phyloP scores from a whole-genome alignment of 2,888 invertebrate genomes.

The Zaprionus obscuricornis region DNA sequence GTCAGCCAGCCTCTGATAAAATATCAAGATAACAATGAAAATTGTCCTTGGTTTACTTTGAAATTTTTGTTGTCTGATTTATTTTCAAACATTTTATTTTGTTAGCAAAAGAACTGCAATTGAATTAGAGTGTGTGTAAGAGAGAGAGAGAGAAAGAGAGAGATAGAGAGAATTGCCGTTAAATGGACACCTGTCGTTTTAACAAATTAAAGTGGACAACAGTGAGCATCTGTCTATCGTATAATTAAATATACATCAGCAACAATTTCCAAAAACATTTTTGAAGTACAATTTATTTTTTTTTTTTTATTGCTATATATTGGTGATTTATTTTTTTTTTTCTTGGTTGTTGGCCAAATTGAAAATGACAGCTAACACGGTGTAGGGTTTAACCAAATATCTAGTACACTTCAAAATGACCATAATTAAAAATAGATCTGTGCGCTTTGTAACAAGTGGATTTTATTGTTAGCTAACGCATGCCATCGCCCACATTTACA shows the following conservation, averaged over 20 bases:
- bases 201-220: conserved; percentile 41
- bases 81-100: background rate
- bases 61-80: too few species aligned
- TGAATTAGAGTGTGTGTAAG: too few species aligned
- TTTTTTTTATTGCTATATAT: too few species aligned
- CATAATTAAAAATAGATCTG: conserved; percentile 76
- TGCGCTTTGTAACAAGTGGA: conserved; percentile 57
- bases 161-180: too few species aligned
- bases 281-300: too few species aligned
- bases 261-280: conserved; percentile 38
- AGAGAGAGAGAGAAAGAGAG: too few species aligned
- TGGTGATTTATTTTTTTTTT: too few species aligned
- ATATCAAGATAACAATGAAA: conserved; percentile 53
- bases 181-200: conserved; percentile 38
- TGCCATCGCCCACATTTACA: conserved; percentile 21
- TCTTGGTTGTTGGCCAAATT: conserved; percentile 7
- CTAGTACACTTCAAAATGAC: conserved; percentile 55
- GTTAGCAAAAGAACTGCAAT: background rate
- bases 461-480: too few species aligned
- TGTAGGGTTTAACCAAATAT: conserved; percentile 30
- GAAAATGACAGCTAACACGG: conserved; percentile 41
- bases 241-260: conserved; percentile 69
- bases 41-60: conserved; percentile 54
- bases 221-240: conserved; percentile 3
- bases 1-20: conserved; percentile 54